Evolutionary conservation across 2,797 vertebrate species (phyloP), one percentile per base, ranked within the genome.

Genomic region (Smutsia gigantea): DNA sequence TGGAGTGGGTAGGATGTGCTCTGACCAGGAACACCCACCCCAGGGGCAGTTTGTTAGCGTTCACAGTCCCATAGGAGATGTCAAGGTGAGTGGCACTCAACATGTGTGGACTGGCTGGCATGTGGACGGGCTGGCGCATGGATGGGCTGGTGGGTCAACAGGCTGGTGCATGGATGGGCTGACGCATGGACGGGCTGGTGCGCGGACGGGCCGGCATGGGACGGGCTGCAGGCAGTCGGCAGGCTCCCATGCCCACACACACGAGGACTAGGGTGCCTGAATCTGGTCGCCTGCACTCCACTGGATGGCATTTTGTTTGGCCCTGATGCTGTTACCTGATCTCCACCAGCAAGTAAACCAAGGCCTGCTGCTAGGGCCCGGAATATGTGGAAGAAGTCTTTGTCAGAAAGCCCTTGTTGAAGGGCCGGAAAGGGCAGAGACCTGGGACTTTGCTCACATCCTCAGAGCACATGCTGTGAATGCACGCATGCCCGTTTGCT

Each of bases 1-100:
- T 74, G 39, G 29, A 27, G 7, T 9, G 42, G 17, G 66, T 63
- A 2, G 4, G 57, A 0, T 2, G 17, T 2, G 3, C 7, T 13
- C 42, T 17, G 42, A 11, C 39, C 31, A 27, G 86, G 49, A 77
- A 23, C 49, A 37, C 27, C 51, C 13, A 13, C 27, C 27, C 39
- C 29, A 1, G 19, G 75, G 46, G 13, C 21, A 29, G 39, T 8
- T 29, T 6, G 4, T 39, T 78, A 17, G 11, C 8, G 0, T 71
- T 27, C 5, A 31, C 10, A 39, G 51, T 39, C 64, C 51, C 51
- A 13, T 1, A 39, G 64, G 55, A 72, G 29, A 17, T n/a, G 37
- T 81, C 13, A 2, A 53, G 59, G 37, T 0, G 3, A 55, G 12
- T 2, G 29, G 81, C 34, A 34, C 61, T 78, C 37, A 5, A 23